These are phyloP conservation scores for Drosophila pseudotalamancana DNA, from an alignment of 2,888 invertebrate species.

Conservation along the genomic window DNA sequence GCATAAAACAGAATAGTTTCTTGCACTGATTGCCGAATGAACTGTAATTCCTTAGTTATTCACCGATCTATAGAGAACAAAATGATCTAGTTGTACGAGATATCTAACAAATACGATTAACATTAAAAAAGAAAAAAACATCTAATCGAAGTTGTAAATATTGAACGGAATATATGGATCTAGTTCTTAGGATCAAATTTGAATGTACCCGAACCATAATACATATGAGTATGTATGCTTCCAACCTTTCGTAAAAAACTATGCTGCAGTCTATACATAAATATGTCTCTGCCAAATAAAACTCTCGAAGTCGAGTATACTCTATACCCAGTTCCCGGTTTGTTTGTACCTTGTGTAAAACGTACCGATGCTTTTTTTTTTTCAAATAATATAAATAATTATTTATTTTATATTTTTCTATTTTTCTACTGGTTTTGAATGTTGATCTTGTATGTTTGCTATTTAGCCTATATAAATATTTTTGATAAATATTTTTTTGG, in stretches of 20 bases:
- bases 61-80: slow-evolving; percentile 47
- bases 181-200: slow-evolving; percentile 1
- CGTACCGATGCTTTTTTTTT: slow-evolving; percentile 34
- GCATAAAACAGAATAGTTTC: slow-evolving; percentile 58
- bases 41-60: slow-evolving; percentile 55
- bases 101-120: too few relatives aligned
- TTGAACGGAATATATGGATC: not conserved
- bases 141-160: slow-evolving; percentile 17
- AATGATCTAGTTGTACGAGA: slow-evolving; percentile 15
- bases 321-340: slow-evolving; percentile 7
- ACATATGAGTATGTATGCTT: slow-evolving; percentile 10
- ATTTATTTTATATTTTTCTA: slow-evolving; percentile 24
- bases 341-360: slow-evolving; percentile 25
- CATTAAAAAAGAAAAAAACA: not conserved
- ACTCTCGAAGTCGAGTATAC: slow-evolving; percentile 4
- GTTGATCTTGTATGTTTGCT: slow-evolving; percentile 73
- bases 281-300: not conserved
- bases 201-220: not conserved
- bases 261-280: not conserved
- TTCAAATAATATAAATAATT: slow-evolving; percentile 19
- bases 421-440: slow-evolving; percentile 65
- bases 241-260: not conserved
- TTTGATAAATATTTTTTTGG: slow-evolving; percentile 27
- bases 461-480: slow-evolving; percentile 53
- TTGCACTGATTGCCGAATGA: slow-evolving; percentile 74